Percentiles rank a stretch among this genome's conserved stretches.
Evolutionary conservation across 2,797 vertebrate species (phyloP).

Genomic region (Cryptoprocta ferox): DNA sequence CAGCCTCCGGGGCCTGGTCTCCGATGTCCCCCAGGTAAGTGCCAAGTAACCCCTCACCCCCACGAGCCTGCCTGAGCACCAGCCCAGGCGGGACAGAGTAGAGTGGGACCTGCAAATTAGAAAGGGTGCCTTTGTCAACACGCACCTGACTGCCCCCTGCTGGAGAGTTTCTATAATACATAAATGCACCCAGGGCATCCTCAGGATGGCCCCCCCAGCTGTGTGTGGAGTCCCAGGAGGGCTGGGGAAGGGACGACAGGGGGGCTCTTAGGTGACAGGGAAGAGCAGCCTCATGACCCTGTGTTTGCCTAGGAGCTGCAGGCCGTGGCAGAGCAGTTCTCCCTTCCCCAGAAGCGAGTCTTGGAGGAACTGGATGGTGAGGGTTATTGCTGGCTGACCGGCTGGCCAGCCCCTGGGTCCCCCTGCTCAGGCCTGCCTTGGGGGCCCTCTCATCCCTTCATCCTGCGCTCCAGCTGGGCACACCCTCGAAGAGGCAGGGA

Average conservation of each 20-base stretch:
- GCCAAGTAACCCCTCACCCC: rapidly evolving
- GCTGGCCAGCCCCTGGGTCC: background rate
- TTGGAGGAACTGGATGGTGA: constrained; percentile 86
- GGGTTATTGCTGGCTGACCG: background rate
- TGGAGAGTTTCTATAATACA: background rate
- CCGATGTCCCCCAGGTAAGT: constrained; percentile 84
- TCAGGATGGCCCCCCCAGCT: background rate
- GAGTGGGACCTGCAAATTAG: rapidly evolving
- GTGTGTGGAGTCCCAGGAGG: background rate
- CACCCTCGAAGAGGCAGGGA: background rate
- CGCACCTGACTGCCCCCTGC: background rate
- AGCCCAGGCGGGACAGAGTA: background rate
- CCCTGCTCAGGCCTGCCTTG: background rate
- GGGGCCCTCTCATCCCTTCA: background rate
- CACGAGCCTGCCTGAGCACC: background rate
- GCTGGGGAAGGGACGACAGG: background rate
- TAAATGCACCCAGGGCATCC: background rate
- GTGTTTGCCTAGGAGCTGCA: constrained; percentile 84
- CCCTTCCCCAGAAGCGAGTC: constrained; percentile 85
- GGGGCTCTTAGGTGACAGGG: background rate
- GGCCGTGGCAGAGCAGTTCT: constrained; percentile 84
- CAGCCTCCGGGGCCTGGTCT: constrained; percentile 82
- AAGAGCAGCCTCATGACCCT: background rate
- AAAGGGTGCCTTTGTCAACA: background rate
- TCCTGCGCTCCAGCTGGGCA: background rate